Base-by-base conservation (phyloP, 2,888 invertebrate genomes). In the Cerceris ruficornis region DNA sequence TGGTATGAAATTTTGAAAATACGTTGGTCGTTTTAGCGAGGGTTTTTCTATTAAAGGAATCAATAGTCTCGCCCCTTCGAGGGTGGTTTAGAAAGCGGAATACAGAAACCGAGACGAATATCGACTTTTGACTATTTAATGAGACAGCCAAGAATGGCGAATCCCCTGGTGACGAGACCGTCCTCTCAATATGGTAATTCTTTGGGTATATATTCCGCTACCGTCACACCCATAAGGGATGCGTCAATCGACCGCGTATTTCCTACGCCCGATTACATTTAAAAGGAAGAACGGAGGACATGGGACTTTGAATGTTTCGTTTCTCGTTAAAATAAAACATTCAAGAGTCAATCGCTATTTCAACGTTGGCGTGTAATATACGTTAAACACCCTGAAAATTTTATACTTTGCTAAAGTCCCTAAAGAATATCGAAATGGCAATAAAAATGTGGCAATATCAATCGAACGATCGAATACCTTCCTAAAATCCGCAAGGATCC, bases 81-180 rank as follows among this genome's bases (percentile, higher is more conserved):
- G 11, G 62, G 17, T 74, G 54, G 59, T 70, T 68, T 15, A 59
- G 28, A 64, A 60, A 65, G 49, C 54, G 42, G 69, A 57, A 70
- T 69, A 80, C 75, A 54, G n/a, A 69, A 69, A 80, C 74, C 54
- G n/a, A 82, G 76, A 78, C 77, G 69, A 76, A 87, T 88, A 90
- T 89, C 85, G 89, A 86, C 86, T 88, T 85, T 88, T 87, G 84
- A 88, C 87, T 88, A 89, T 89, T 91, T 88, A 84, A 90, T 87
- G 88, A 88, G 86, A 84, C 69, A 79, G 75, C 78, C 74, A 76
- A 85, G 78, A 84, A 88, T 83, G 77, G 76, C 78, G 77, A 86
- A 88, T 82, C 86, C 87, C 83, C 86, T 62, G 72, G 82, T 81
- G 86, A 80, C 77, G 73, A 57, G 68, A 66, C 46, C 67, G 76